Evolutionary conservation across 2,113 vertebrate species (phyloP), one percentile per base, ranked within the genome.

Genomic region (Myocastor coypus): DNA sequence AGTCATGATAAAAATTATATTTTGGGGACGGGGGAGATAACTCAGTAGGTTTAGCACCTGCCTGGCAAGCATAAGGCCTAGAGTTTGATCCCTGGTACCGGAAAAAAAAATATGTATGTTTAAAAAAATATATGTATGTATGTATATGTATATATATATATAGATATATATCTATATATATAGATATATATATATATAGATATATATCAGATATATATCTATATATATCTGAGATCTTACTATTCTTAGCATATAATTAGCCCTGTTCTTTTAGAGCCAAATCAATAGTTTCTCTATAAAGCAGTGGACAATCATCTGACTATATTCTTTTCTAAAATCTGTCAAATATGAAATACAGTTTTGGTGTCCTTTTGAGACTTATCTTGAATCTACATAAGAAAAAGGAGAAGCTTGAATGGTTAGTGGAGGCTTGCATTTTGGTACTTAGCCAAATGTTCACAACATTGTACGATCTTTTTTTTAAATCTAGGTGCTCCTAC

Each of bases 341-440:
- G 24, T 82, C 82, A 55, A 73, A 30, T 52, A 77, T 59, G 40
- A 78, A 71, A 91, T 50, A 46, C 10, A 73, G 30, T 84, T 89
- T 95, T 83, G 50, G 30, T 92, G 61, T 77, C 57, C 77, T 92
- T 95, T 90, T 88, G 40, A 63, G n/a, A 82, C 59, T 80, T 40
- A 81, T 19, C 46, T 77, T 77, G 78, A 91, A 42, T 95, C 64
- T 26, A 84, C 32, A 95, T 61, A 75, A 26, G 46, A 26, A 22
- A 57, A 77, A 57, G 17, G 46, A 4, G 34, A 55, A 80, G 77
- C 32, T 37, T 57, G n/a, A 92, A 10, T 63, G 28, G 92, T 30
- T 91, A n/a, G 4, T 68, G 28, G 30, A 19, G 61, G n/a, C 75
- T 64, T 94, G 30, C 12, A 28, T 68, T 85, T 92, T 83, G 86